phyloP scores from a whole-genome alignment of 2,888 invertebrate species.

The Stegophylla sp. region DNA sequence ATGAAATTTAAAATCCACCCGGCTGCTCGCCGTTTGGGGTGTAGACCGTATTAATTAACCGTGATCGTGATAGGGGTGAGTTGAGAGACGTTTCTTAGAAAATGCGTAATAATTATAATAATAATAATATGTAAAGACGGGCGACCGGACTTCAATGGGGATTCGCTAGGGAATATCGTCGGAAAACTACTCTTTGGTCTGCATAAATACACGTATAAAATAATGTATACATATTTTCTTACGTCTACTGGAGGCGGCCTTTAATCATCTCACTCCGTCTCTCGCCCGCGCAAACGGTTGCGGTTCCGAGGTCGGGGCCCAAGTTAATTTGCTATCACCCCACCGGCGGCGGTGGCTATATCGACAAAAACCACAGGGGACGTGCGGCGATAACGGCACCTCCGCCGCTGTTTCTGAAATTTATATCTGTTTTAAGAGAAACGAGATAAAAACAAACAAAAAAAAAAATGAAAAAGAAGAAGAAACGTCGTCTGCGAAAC shows the following conservation, averaged over 20 bases:
- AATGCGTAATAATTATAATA: too few species aligned
- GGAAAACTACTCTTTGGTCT: not conserved
- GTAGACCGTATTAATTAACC: not conserved
- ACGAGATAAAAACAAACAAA: too few species aligned
- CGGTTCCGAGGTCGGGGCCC: not conserved
- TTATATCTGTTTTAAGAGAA: too few species aligned
- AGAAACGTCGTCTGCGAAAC: too few species aligned
- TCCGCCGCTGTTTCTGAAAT: too few species aligned
- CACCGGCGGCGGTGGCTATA: not conserved
- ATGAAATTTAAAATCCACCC: not conserved
- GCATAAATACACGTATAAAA: not conserved
- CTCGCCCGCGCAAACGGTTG: not conserved
- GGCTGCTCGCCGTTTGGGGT: too few species aligned
- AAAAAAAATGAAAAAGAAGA: too few species aligned
- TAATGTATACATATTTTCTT: not conserved
- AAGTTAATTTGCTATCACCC: not conserved
- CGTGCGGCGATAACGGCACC: not conserved
- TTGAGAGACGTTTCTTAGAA: not conserved
- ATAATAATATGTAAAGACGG: constrained; percentile 7
- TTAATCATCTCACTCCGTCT: not conserved
- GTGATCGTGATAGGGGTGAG: not conserved
- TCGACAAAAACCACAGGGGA: not conserved
- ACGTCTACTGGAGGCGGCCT: not conserved
- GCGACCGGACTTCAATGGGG: not conserved
- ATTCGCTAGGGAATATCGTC: not conserved